These are phyloP conservation scores for Callimorpha dominula DNA, from an alignment of 2,888 invertebrate genomes.

Conservation along the genomic window DNA sequence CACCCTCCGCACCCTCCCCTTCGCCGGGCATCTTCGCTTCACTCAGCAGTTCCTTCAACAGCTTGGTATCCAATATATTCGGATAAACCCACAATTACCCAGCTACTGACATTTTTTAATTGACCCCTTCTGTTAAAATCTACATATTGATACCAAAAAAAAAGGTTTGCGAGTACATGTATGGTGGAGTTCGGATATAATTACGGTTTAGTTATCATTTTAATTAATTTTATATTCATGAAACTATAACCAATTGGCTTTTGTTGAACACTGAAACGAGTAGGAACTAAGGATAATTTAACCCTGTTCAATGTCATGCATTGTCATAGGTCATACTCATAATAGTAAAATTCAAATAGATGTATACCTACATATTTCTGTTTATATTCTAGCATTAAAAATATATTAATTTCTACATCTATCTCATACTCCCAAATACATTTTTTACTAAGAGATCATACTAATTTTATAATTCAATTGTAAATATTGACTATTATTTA, in stretches of 20 bases:
- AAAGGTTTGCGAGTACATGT: not conserved
- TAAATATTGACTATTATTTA: conserved; percentile 44
- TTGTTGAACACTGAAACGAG: not conserved
- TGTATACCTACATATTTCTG: no score
- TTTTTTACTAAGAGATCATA: not conserved
- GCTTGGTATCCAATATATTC: conserved; percentile 92
- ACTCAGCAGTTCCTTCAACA: conserved; percentile 92
- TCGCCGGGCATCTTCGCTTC: conserved; percentile 90
- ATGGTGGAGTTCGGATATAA: not conserved
- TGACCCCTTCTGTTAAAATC: not conserved
- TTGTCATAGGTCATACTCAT: not conserved
- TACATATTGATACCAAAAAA: not conserved
- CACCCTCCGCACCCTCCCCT: conserved; percentile 81
- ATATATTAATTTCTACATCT: no score
- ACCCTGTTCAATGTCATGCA: not conserved
- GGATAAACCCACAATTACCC: conserved; percentile 77
- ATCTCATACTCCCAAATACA: no score
- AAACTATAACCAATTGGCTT: not conserved
- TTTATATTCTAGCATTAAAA: no score
- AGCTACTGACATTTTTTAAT: not conserved
- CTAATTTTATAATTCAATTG: conserved; percentile 23
- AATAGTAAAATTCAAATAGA: no score
- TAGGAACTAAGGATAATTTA: not conserved
- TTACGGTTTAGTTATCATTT: not conserved
- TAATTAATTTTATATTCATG: not conserved